Evolutionary conservation across 2,888 invertebrate species (phyloP), one percentile per base, ranked within the genome.

Genomic region (Lycocerus yunnanus): DNA sequence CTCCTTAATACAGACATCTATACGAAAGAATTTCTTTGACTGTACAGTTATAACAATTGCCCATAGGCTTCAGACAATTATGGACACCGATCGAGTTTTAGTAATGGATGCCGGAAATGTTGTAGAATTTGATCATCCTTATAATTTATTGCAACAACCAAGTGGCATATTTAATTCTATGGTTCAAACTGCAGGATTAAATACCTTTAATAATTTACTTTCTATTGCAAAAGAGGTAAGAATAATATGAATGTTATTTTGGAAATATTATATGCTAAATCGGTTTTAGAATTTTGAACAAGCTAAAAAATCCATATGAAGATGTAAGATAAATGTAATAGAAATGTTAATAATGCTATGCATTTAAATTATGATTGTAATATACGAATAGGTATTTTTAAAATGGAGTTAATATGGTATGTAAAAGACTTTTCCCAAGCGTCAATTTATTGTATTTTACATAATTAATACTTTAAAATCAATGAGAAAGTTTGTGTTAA

Each of bases 31-130:
- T 84, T 94, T 94, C 83, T 89, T 88, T 1, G 88, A 90, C 15
- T 94, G 94, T 83, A 94, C 94, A 0, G 94, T 95, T 24, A 89
- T 95, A 18, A 94, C 94, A 0, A 93, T 95, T 63, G 95, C 95
- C 21, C 94, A 95, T 86, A 89, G 95, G 21, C 89, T 95, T 3
- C 91, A 95, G 82, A 95, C 95, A 0, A 92, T 95, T 68, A 94
- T 95, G 92, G 94, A 95, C 85, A 93, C 93, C 0, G 93, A 94
- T 87, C 90, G 91, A 86, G 92, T 94, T 71, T 84, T 94, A 79
- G 94, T 94, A n/a, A 91, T 95, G 89, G 93, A 94, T 83, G 91
- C 92, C 18, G 95, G 95, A 0, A 91, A 15, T 27, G 89, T 92
- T 84, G 90, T 91, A 0, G 95, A 96, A 85, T 90, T 92, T 16